Base-by-base conservation (phyloP, 2,888 invertebrate genomes). In the Netelia inedita region DNA sequence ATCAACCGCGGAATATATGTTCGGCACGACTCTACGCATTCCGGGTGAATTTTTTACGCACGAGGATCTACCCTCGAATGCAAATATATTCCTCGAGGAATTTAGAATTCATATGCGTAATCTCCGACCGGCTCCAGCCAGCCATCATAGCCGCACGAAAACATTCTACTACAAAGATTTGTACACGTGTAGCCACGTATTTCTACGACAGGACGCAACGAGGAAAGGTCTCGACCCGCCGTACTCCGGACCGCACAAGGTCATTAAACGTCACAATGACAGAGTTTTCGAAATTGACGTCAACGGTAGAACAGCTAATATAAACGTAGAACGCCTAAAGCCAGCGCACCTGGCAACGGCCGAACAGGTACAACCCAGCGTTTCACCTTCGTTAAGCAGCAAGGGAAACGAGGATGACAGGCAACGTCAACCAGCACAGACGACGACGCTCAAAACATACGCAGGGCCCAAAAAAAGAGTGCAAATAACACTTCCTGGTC, bases 1-100 rank as follows among this genome's bases (percentile, higher is more conserved):
- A 11, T 50, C 41, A 19, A 23, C 73, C 19, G 73, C 72, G 1
- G 72, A 79, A 50, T 71, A 53, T 46, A 23, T 79, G 61, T 79
- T n/a, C 23, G 72, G 71, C 3, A 71, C 53, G 2, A 43, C 72
- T 0, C 71, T 79, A 0, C 23, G 63, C 2, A 61, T 79, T n/a
- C 79, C 65, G 1, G 79, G 72, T 3, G 72, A 85, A 23, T 83
- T 79, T 57, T 86, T 86, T 46, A 61, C 75, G 8, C 76, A 71
- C 41, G 69, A 81, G 14, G 68, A 81, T 11, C 59, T 53, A 11
- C 75, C 81, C 1, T 43, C 71, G 10, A 57, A 76, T 16, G 72
- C 82, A 5, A 68, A 76, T 19, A 59, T 82, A 11, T 82, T 76
- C 55, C 71, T 76, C 1, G 76, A 82, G 19, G 63, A 82, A 10